A percentile compares a stretch with the other conserved stretches of the same genome.
phyloP scores from a whole-genome alignment of 2,113 vertebrate genomes.

The Cavia porcellus region DNA sequence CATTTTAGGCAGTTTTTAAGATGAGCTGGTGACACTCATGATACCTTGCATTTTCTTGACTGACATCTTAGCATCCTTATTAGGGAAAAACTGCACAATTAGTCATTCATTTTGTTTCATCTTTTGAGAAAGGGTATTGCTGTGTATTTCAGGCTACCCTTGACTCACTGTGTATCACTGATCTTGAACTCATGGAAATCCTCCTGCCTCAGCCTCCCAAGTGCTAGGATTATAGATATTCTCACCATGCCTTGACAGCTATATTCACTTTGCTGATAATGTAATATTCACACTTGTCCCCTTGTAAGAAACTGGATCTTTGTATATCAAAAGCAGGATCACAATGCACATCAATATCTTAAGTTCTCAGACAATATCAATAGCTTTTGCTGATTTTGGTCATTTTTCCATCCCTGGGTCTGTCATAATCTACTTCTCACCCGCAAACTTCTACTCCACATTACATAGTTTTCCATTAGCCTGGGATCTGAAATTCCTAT shows the following conservation, averaged over 20 bases:
- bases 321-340: background rate
- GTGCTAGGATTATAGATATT: no score
- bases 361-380: background rate
- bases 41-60: background rate
- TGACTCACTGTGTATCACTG: no score
- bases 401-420: background rate
- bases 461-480: no score
- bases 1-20: background rate
- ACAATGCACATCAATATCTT: background rate
- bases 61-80: background rate
- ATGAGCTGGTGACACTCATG: background rate
- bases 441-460: background rate
- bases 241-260: no score
- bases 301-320: no score
- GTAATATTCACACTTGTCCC: no score
- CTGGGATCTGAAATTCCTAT: background rate
- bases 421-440: background rate
- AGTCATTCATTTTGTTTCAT: background rate
- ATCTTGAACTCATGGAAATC: no score
- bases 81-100: background rate
- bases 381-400: no score
- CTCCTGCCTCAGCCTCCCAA: no score
- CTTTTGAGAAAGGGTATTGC: no score
- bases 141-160: no score
- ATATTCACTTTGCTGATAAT: no score